Evolutionary conservation across 2,888 invertebrate species (phyloP).

Genomic region (Erpobdella octoculata): DNA sequence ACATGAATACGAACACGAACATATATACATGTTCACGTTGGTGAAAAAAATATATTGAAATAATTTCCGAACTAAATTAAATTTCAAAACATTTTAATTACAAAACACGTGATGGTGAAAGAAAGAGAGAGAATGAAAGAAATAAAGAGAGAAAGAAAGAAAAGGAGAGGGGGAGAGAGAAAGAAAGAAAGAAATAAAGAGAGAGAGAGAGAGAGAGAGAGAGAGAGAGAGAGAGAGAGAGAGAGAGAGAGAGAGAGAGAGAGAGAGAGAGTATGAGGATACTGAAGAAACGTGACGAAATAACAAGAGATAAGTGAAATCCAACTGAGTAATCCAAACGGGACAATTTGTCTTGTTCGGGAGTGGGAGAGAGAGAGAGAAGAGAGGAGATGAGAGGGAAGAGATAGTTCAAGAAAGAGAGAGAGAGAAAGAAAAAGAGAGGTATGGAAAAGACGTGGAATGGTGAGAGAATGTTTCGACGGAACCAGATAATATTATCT

Average conservation of each 20-base stretch:
- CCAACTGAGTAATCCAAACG: slow-evolving; percentile 5
- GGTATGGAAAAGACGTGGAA: too few relatives aligned
- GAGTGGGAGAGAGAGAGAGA: background rate
- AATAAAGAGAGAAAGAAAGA: too few relatives aligned
- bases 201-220: slow-evolving; percentile 9
- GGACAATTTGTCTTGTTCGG: background rate
- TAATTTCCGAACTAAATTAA: too few relatives aligned
- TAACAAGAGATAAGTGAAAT: slow-evolving; percentile 10
- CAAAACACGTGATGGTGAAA: too few relatives aligned
- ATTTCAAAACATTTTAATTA: too few relatives aligned
- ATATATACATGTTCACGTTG: too few relatives aligned
- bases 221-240: slow-evolving; percentile 5
- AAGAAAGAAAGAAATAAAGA: too few relatives aligned
- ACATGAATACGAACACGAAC: too few relatives aligned
- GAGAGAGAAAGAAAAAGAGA: background rate
- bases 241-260: slow-evolving; percentile 9
- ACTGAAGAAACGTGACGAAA: background rate
- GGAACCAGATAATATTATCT: background rate
- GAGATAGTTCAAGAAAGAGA: background rate
- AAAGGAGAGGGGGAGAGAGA: background rate
- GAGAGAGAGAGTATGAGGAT: background rate
- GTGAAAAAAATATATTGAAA: too few relatives aligned
- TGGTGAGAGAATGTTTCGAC: background rate
- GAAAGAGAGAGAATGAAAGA: too few relatives aligned
- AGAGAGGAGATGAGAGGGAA: background rate